Evolutionary conservation across 2,113 vertebrate genomes (phyloP).

Genomic region (Hemicordylus capensis): DNA sequence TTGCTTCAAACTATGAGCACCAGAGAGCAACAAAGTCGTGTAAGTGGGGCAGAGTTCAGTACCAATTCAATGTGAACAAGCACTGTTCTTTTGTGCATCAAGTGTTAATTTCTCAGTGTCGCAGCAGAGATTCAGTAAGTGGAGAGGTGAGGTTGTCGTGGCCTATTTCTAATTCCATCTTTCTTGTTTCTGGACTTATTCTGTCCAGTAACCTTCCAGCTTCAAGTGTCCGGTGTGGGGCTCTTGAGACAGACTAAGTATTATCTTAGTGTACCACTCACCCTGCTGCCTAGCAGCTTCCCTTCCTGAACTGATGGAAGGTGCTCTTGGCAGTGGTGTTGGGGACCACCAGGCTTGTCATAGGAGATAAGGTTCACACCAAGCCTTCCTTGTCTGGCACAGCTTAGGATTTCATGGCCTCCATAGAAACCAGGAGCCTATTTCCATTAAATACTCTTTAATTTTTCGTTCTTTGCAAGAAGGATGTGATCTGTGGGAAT

Average conservation of each 20-base stretch:
- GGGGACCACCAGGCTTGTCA: neutral
- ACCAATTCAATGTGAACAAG: neutral
- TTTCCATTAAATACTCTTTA: neutral
- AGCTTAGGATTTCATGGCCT: neutral
- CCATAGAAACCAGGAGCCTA: neutral
- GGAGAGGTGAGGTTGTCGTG: neutral
- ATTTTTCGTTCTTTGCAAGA: no score
- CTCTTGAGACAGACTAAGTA: neutral
- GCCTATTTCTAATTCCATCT: no score
- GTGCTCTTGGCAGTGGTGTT: neutral
- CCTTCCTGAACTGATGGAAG: no score
- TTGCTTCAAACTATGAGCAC: conserved; percentile 79
- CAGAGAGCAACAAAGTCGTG: conserved; percentile 84
- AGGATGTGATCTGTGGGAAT: no score
- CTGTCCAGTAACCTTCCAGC: neutral
- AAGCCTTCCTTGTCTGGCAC: neutral
- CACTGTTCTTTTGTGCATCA: neutral
- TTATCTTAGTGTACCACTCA: neutral
- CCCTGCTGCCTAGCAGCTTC: neutral
- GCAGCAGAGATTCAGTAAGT: neutral
- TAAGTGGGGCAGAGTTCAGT: conserved; percentile 62
- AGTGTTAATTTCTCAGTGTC: neutral
- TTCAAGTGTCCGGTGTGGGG: neutral
- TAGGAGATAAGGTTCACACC: neutral
- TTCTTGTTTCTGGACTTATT: neutral